Evolutionary conservation across 2,888 invertebrate species (phyloP), one percentile per base, ranked within the genome.

Genomic region (Trissoscelio sp.): DNA sequence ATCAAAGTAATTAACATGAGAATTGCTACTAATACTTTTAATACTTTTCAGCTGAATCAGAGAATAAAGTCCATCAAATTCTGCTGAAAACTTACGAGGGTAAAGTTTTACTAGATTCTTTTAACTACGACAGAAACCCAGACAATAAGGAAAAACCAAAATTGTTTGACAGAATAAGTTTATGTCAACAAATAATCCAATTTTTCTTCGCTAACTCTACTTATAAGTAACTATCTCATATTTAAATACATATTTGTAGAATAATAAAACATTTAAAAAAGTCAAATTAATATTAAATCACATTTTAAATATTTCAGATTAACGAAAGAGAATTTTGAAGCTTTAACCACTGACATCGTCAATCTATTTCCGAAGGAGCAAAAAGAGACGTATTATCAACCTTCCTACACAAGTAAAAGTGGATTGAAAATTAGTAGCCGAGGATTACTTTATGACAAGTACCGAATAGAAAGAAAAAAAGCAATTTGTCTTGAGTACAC

Each of bases 361-460:
- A 39, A 39, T 1, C 24, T 51, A 24, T 67, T 67, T 42, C 2
- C 11, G 20, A 12, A 12, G 22, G 67, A 67, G 42, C 3, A 24
- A n/a, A 31, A 24, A 28, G 24, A 20, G 11, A 14, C 16, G 4
- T 67, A 53, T 39, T 53, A 20, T 22, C 67, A 53, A 18, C 22
- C 37, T 12, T 34, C 51, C n/a, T 16, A 18, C 12, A n/a, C n/a
- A 1, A n/a, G 37, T 1, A 14, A 9, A 0, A 18, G 7, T 34
- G 42, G 39, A 37, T 2, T 3, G 20, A 53, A 53, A 51, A 24
- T 67, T 5, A 37, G 37, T 20, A 11, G 18, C 12, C 1, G 53
- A 53, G 67, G 67, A 9, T 11, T 67, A 0, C 39, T 67, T 1
- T 67, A 67, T 37, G 67, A 67, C 2, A 39, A 39, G 3, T 67